These are phyloP conservation scores for Pelecanus crispus DNA, from an alignment of 2,113 vertebrate genomes.

Conservation along the genomic window DNA sequence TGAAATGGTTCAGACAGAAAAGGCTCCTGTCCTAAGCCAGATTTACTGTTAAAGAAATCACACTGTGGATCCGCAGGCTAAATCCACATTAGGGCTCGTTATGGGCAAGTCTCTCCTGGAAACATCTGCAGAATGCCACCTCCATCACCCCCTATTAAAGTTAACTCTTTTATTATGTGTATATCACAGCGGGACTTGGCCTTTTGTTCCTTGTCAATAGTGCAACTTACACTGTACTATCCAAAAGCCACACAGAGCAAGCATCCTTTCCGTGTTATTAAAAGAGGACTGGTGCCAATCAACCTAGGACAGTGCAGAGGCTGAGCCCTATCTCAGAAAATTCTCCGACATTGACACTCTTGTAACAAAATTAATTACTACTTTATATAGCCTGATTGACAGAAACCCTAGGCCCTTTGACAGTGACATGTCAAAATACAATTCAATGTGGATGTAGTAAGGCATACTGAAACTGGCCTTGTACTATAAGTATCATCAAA, in stretches of 20 bases:
- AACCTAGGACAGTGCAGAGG: background rate
- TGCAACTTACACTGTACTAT: background rate
- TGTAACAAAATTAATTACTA: constrained; percentile 40
- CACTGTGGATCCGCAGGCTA: fast-evolving
- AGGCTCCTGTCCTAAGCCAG: background rate
- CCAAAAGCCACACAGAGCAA: background rate
- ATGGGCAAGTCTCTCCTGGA: background rate
- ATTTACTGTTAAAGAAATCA: background rate
- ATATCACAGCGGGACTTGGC: background rate
- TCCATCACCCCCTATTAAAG: background rate
- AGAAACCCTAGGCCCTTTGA: background rate
- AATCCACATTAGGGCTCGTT: background rate
- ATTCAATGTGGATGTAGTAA: background rate
- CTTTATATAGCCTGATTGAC: background rate
- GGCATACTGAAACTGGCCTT: background rate
- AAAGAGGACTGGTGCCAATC: background rate
- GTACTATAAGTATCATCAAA: background rate
- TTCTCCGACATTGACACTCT: background rate
- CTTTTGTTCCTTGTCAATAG: background rate
- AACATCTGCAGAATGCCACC: background rate
- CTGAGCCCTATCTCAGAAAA: background rate
- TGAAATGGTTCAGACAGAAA: background rate
- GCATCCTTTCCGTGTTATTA: background rate
- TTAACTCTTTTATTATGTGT: background rate
- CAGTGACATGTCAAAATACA: background rate